Conservation (phyloP, 2,888 invertebrate species). For the Caenorhabditis doughertyi region DNA sequence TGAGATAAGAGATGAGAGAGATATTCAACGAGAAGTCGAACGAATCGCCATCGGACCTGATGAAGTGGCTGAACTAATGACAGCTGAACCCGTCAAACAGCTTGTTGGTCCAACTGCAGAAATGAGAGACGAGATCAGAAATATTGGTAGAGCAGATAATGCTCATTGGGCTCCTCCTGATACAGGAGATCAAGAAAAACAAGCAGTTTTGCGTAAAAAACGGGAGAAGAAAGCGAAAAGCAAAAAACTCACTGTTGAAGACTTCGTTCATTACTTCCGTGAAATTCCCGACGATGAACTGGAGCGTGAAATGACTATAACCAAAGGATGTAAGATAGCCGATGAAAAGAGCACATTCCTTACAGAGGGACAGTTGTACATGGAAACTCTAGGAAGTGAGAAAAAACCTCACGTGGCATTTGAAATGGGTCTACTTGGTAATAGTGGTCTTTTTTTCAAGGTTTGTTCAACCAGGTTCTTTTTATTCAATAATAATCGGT, state of each 20-base stretch:
- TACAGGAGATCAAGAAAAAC: conserved; percentile 22
- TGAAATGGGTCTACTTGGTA: conserved; percentile 24
- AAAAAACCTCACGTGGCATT: conserved; percentile 43
- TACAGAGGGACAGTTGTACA: conserved; percentile 26
- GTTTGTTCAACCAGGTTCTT: background rate
- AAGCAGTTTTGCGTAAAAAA: conserved; percentile 5
- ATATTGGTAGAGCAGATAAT: conserved; percentile 51
- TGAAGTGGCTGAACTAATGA: conserved; percentile 49
- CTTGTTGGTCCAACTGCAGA: conserved; percentile 10
- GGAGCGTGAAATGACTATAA: background rate
- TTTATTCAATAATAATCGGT: background rate
- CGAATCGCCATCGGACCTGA: conserved; percentile 13
- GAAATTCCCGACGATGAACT: conserved; percentile 34
- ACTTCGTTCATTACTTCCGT: conserved; percentile 44
- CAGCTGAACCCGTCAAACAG: background rate
- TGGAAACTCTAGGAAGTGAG: conserved; percentile 32
- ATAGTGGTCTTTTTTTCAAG: conserved; percentile 54
- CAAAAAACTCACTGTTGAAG: conserved; percentile 38
- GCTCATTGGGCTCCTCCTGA: conserved; percentile 48
- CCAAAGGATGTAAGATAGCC: background rate
- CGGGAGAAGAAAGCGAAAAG: conserved; percentile 45
- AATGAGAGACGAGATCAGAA: conserved; percentile 49
- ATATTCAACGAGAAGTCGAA: conserved; percentile 2
- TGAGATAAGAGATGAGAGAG: background rate
- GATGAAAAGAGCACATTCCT: conserved; percentile 23